Base-by-base conservation (phyloP, 2,797 vertebrate species). In the Hypotaenidia okinawae region DNA sequence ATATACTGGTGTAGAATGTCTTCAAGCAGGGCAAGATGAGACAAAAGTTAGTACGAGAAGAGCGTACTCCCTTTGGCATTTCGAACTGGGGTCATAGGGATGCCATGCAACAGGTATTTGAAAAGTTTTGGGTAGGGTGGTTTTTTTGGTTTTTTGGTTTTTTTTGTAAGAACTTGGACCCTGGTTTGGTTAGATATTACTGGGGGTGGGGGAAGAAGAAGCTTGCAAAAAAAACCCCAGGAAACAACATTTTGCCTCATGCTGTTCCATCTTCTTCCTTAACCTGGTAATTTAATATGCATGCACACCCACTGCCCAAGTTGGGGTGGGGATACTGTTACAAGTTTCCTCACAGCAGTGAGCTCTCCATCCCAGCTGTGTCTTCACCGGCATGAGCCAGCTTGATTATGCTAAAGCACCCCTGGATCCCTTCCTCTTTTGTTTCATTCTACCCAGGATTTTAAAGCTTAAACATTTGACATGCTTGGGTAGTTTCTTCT, bases 381-480 rank as follows among this genome's bases (percentile, higher is more conserved):
- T 73, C 84, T 97, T 97, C 87, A 90, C 87, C 2, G 30, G 84
- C 93, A 91, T 85, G 95, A 97, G 94, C 88, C 96, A 96, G 96
- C 86, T 93, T 95, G 95, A 97, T 97, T 96, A 97, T 95, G 91
- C 95, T 95, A 94, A 97, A 97, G 93, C 91, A 97, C 95, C 95
- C 90, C 94, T 96, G 94, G 93, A 96, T 96, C 93, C 72, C 84
- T 96, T 97, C 93, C 92, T 96, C 94, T 96, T 97, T 97, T 97
- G 93, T 97, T 97, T 97, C 95, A 94, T 95, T 97, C 92, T 76
- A 90, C 93, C 76, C 90, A 83, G 92, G 90, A 91, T 96, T 97
- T 97, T 97, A 97, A 92, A 97, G 94, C 95, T 97, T 97, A 97
- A 97, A 96, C 95, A 97, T 96, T 94, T 97, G 96, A 96, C 96